phyloP scores from a whole-genome alignment of 2,113 vertebrate species.

The Polypterus bichir region DNA sequence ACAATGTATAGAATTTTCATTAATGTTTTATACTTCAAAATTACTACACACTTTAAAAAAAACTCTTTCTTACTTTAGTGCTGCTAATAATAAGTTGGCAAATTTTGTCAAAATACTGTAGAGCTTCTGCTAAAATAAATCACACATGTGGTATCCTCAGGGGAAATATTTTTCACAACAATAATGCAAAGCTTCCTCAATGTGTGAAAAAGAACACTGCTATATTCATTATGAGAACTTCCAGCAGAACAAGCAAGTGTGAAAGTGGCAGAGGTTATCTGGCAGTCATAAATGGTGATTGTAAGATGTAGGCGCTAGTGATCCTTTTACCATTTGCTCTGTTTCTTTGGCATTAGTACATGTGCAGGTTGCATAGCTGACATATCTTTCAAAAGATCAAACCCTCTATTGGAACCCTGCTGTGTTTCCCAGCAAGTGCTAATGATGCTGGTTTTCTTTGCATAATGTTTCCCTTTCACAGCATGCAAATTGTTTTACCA shows the following conservation, averaged over 20 bases:
- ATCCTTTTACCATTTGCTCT: constrained; percentile 41
- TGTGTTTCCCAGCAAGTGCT: constrained; percentile 41
- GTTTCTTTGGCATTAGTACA: constrained; percentile 26
- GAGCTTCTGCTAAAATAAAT: too few relatives aligned
- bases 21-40: too few relatives aligned
- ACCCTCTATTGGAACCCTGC: constrained; percentile 26
- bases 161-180: constrained; percentile 48
- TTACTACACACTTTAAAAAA: too few relatives aligned
- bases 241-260: constrained; percentile 36
- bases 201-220: constrained; percentile 37
- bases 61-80: too few relatives aligned
- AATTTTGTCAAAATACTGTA: too few relatives aligned
- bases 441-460: constrained; percentile 47
- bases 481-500: constrained; percentile 47
- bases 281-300: constrained; percentile 23
- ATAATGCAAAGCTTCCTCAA: constrained; percentile 50
- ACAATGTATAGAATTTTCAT: too few relatives aligned
- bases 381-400: constrained; percentile 33
- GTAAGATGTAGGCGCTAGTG: constrained; percentile 27
- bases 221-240: constrained; percentile 50
- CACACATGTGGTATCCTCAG: too few relatives aligned
- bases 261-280: constrained; percentile 15
- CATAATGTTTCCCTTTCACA: constrained; percentile 30
- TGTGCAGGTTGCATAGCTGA: constrained; percentile 32
- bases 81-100: too few relatives aligned